phyloP scores from a whole-genome alignment of 64 coral and sea anemone species.

The Catalaphyllia jardinei region DNA sequence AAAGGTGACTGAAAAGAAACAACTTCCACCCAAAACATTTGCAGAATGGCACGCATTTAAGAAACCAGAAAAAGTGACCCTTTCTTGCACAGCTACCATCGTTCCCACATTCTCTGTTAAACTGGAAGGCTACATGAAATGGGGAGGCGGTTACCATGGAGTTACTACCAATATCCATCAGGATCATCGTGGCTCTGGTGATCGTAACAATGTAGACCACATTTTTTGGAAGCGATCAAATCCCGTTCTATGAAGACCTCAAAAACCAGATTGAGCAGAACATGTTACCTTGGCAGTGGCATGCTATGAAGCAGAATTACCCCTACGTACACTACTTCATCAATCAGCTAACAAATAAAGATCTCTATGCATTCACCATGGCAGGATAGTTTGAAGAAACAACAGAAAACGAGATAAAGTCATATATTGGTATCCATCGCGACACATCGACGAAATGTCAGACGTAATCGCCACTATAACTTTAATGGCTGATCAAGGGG shows the following conservation, averaged over 20 bases:
- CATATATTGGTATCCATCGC: conserved; percentile 27
- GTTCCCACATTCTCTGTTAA: conserved; percentile 51
- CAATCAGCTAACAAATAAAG: conserved; percentile 34
- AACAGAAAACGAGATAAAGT: conserved; percentile 34
- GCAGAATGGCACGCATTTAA: conserved; percentile 41
- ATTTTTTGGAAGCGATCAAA: conserved; percentile 54
- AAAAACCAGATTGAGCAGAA: conserved; percentile 71
- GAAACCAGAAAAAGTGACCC: conserved; percentile 47
- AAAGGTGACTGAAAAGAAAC: conserved; percentile 28
- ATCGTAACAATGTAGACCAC: not conserved
- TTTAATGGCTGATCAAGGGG: not conserved
- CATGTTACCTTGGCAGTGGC: conserved; percentile 71
- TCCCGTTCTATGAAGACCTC: conserved; percentile 63
- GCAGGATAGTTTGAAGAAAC: conserved; percentile 71
- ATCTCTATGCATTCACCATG: conserved; percentile 60
- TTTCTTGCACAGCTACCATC: conserved; percentile 65
- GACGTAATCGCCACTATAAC: not conserved
- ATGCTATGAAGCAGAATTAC: conserved; percentile 53
- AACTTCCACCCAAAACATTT: conserved; percentile 6
- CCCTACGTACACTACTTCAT: conserved; percentile 26
- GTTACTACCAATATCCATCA: conserved; percentile 29
- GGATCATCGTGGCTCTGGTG: conserved; percentile 41
- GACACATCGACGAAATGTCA: not conserved
- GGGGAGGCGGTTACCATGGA: conserved; percentile 65
- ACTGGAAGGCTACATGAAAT: conserved; percentile 54